Percentiles rank a stretch among this genome's conserved stretches.
Evolutionary conservation across 2,113 vertebrate species (phyloP).

Genomic region (Struthidea cinerea): DNA sequence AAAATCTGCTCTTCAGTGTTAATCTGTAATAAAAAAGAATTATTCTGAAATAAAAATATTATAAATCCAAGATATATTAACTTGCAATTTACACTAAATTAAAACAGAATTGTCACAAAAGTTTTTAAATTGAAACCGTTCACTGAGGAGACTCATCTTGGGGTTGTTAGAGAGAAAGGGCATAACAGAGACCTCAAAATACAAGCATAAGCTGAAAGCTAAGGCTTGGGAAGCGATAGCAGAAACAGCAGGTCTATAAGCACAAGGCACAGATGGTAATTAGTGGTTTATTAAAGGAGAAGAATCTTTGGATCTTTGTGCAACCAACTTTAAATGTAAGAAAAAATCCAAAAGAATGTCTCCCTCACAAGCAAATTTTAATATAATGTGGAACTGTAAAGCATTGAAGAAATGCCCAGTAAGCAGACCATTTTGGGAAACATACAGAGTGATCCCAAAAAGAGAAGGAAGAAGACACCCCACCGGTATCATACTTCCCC

Average conservation of each 20-base stretch:
- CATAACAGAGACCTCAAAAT: neutral
- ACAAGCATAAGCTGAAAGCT: neutral
- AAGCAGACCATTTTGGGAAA: neutral
- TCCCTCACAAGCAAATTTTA: neutral
- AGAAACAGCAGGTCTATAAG: neutral
- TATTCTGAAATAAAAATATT: neutral
- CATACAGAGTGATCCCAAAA: neutral
- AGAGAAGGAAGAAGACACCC: neutral
- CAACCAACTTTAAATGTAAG: neutral
- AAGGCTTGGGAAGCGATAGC: neutral
- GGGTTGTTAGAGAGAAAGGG: neutral
- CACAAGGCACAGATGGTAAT: neutral
- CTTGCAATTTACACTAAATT: neutral
- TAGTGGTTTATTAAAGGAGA: neutral
- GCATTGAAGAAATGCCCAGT: neutral
- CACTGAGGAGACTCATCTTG: neutral
- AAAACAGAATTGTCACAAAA: neutral
- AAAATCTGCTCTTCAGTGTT: neutral
- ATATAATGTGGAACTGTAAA: neutral
- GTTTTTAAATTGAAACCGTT: neutral
- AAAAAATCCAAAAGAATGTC: neutral
- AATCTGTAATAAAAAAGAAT: neutral
- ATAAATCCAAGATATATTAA: neutral
- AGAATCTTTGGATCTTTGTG: neutral
- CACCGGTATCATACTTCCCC: accelerated